Conservation (phyloP, 1,140 invertebrate genomes). For the Myzus persicae region DNA sequence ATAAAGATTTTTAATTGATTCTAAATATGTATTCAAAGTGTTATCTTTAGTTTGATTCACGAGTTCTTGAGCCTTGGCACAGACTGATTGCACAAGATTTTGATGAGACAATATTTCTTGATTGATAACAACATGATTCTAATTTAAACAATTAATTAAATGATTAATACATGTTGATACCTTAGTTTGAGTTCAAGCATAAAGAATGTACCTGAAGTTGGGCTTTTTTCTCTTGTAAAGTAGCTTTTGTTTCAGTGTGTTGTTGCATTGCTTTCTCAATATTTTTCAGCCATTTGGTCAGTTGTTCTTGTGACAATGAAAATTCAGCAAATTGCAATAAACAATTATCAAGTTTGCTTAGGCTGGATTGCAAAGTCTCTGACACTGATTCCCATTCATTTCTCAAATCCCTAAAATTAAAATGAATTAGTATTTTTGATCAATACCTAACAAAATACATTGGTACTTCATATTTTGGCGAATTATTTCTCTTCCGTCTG, state of each 20-base stretch:
- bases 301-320: constrained; percentile 84
- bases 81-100: constrained; percentile 86
- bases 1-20: constrained; percentile 90
- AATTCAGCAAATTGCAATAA: constrained; percentile 89
- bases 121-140: constrained; percentile 93
- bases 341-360: constrained; percentile 86
- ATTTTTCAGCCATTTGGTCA: constrained; percentile 91
- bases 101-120: constrained; percentile 95
- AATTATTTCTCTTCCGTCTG: constrained; percentile 90
- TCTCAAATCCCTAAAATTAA: constrained; percentile 72
- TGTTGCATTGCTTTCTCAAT: constrained; percentile 90
- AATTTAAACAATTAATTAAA: constrained; percentile 46
- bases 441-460: neutral
- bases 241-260: constrained; percentile 88
- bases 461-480: constrained; percentile 79
- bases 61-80: constrained; percentile 88
- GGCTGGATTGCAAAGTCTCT: constrained; percentile 80
- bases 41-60: constrained; percentile 89
- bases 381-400: constrained; percentile 87
- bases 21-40: constrained; percentile 83
- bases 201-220: constrained; percentile 72
- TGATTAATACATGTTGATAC: neutral
- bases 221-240: constrained; percentile 91
- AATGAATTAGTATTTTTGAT: constrained; percentile 14
- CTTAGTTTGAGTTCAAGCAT: neutral